Conservation (phyloP, 2,888 invertebrate genomes). For the Apocheima hispidaria region DNA sequence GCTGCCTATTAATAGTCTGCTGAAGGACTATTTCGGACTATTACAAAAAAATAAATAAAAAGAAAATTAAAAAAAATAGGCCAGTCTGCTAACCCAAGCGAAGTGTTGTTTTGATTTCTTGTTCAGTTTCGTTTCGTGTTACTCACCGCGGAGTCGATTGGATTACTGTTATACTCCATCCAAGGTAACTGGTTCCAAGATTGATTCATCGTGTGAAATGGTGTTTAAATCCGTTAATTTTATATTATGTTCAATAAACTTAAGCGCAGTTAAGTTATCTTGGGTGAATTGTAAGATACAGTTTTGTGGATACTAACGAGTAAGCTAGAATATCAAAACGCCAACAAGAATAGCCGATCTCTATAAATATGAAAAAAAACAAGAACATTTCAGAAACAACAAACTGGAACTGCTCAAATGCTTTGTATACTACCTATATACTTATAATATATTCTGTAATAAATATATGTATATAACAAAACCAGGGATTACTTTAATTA, state of each 20-base stretch:
- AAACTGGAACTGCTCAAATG: too few species aligned
- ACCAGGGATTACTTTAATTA: too few species aligned
- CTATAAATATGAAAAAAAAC: too few species aligned
- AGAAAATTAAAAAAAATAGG: slow-evolving; percentile 31
- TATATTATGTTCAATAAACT: slow-evolving; percentile 10
- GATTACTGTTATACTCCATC: slow-evolving; percentile 55
- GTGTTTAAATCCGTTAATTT: slow-evolving; percentile 13
- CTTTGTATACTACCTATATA: too few species aligned
- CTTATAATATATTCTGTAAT: too few species aligned
- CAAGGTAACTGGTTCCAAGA: slow-evolving; percentile 34
- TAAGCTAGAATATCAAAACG: too few species aligned
- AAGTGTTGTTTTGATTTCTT: slow-evolving; percentile 72
- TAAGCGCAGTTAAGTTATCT: neutral
- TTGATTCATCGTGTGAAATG: slow-evolving; percentile 41
- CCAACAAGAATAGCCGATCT: too few species aligned
- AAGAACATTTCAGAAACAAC: too few species aligned
- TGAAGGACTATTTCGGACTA: too few species aligned
- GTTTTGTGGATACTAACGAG: neutral
- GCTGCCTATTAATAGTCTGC: too few species aligned
- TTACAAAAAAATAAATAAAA: too few species aligned
- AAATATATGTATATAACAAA: too few species aligned
- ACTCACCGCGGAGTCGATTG: slow-evolving; percentile 54
- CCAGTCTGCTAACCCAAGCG: slow-evolving; percentile 50
- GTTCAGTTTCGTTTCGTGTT: slow-evolving; percentile 48
- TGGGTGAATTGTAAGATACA: neutral